Base-by-base conservation (phyloP, 1,140 invertebrate genomes). In the Macrobrachium nipponense region DNA sequence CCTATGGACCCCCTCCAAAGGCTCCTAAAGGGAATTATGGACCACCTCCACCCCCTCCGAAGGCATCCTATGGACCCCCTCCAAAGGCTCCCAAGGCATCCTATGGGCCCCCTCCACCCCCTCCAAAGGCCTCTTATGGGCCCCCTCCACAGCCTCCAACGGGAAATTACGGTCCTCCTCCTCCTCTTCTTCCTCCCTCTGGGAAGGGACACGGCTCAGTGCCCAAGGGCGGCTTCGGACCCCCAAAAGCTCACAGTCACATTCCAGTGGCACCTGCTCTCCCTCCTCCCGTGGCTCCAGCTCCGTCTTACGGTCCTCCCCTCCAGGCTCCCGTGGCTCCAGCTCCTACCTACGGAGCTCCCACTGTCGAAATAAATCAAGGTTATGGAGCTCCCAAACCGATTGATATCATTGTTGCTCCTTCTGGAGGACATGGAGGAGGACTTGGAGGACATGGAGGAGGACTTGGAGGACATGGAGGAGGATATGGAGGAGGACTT, bases 311-410 rank as follows among this genome's bases (percentile, higher is more conserved):
- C 23, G 80, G 70, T 17, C 51, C 36, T 43, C 80, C 80, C 20
- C 36, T n/a, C n/a, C n/a, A n/a, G n/a, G n/a, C n/a, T 23, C 51
- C 5, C 75, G 75, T 62, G 58, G 58, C 80, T 62, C 80, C 80
- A 66, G 44, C n/a, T 59, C 18, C 80, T 58, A 20, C 80, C 18
- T 8, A 36, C 4, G 27, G 27, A 36, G 27, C 27, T 36, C 27
- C 27, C 27, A 36, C 44, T 51, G 44, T 51, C 44, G 10, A 51
- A 5, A 51, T 51, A 51, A 51, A 51, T 51, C 11, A 58, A 4
- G 80, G 68, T 15, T 82, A 82, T 58, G 80, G 80, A 11, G 58
- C 59, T 18, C 80, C 80, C 59, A 82, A 82, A n/a, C n/a, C n/a
- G n/a, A n/a, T n/a, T n/a, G n/a, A n/a, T n/a, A n/a, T n/a, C n/a